phyloP scores from a whole-genome alignment of 2,888 invertebrate genomes.

The Apamea epomidion region DNA sequence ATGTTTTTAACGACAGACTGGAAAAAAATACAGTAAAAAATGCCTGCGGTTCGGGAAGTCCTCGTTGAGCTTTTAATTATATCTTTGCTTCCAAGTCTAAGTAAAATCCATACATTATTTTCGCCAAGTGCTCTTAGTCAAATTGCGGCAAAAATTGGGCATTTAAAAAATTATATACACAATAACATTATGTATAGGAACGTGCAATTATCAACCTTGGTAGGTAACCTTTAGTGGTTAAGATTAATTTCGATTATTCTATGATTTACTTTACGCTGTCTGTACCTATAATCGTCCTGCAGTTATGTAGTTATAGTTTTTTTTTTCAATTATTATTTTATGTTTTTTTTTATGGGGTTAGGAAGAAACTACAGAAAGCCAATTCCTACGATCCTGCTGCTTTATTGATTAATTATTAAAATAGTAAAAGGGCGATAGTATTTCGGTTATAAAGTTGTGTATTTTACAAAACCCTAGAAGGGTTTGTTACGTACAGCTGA shows the following conservation, averaged over 20 bases:
- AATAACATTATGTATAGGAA: conserved; percentile 42
- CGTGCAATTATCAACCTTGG: conserved; percentile 65
- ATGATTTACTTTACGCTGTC: conserved; percentile 8
- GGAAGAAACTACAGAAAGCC: not conserved
- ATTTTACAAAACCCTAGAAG: not conserved
- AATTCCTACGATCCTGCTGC: not conserved
- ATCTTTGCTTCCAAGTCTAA: not conserved
- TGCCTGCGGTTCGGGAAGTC: not conserved
- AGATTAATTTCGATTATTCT: conserved; percentile 32
- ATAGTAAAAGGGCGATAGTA: not conserved
- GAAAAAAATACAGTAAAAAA: not conserved
- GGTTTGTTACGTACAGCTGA: not conserved
- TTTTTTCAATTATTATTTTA: not conserved
- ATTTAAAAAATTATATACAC: conserved; percentile 46
- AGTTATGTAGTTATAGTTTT: too few species aligned
- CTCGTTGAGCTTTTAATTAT: not conserved
- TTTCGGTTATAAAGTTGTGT: not conserved
- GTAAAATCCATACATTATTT: not conserved
- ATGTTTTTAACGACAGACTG: not conserved
- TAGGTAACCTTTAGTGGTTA: conserved; percentile 63
- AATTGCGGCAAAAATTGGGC: conserved; percentile 30
- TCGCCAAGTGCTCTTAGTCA: conserved; percentile 8
- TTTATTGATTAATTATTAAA: not conserved
- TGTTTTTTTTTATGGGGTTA: not conserved
- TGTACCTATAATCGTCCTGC: not conserved